Conservation (phyloP, 2,888 invertebrate species). For the Xylocampa areola region DNA sequence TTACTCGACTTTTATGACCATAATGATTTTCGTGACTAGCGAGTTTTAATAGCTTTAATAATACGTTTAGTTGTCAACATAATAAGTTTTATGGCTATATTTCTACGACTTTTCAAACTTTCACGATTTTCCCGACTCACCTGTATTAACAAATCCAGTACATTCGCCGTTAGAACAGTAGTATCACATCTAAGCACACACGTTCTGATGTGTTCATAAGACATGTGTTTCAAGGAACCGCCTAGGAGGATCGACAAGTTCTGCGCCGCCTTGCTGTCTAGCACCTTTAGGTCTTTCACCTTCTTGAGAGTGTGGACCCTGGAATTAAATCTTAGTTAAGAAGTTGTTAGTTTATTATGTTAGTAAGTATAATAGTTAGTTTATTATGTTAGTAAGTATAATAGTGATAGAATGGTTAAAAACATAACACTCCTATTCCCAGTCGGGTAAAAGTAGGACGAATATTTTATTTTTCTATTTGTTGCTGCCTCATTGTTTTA, state of each 20-base stretch:
- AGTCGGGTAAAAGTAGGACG: too few species aligned
- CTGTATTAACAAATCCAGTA: constrained; percentile 96
- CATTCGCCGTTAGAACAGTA: constrained; percentile 94
- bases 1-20: neutral
- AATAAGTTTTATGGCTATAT: neutral
- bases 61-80: neutral
- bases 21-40: neutral
- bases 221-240: constrained; percentile 96
- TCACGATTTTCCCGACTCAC: constrained; percentile 63
- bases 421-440: too few species aligned
- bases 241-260: constrained; percentile 96
- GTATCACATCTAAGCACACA: constrained; percentile 97
- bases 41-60: neutral
- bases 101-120: neutral
- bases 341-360: constrained; percentile 7
- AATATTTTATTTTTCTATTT: too few species aligned
- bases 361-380: too few species aligned
- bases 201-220: constrained; percentile 94
- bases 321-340: constrained; percentile 45
- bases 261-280: constrained; percentile 98
- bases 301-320: constrained; percentile 94
- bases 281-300: constrained; percentile 96
- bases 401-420: too few species aligned
- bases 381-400: neutral
- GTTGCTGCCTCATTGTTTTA: too few species aligned